Base-by-base conservation (phyloP, 2,888 invertebrate species). In the Pachymerium ferrugineum region DNA sequence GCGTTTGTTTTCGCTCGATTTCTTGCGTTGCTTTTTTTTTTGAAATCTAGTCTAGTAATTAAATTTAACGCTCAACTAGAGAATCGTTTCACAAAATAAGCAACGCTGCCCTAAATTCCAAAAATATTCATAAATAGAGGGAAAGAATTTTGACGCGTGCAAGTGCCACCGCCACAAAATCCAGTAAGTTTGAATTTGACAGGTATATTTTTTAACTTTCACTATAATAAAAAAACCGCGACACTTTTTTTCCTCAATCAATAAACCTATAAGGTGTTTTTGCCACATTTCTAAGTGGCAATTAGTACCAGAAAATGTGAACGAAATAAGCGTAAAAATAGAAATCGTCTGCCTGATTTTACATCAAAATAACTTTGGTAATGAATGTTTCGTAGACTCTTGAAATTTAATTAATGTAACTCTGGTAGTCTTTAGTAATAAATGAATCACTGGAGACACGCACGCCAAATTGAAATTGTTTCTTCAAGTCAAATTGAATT, bases 211-310 rank as follows among this genome's bases (percentile, higher is more conserved):
- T 4, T 54, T 22, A 22, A 22, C 3, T 54, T 22, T 38, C 38
- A 38, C n/a, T 22, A 47, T 19, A 54, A 22, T 22, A 54, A 54
- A 54, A 5, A 25, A 25, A 54, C 22, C 10, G 5, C 25, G 22
- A 54, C 54, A 54, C 25, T 54, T n/a, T 25, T 22, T 25, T 6
- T 25, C n/a, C n/a, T n/a, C n/a, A 54, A 54, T 54, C 54, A 54
- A 54, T 54, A 54, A 54, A 54, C 10, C 54, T 8, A 54, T 54
- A 54, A 12, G 8, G 54, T 54, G 54, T 54, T 54, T 54, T 22
- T 54, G 54, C 54, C 54, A 14, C 6, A 54, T 54, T 54, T 54
- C 54, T 54, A 54, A 54, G 54, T 54, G 54, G 54, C 54, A 54
- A 54, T 54, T 54, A 54, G 54, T 25, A 12, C 6, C 5, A 22